A percentile compares a stretch with the other conserved stretches of the same genome.
Conservation (phyloP, 2,113 vertebrate species). For the Thamnaconus septentrionalis region DNA sequence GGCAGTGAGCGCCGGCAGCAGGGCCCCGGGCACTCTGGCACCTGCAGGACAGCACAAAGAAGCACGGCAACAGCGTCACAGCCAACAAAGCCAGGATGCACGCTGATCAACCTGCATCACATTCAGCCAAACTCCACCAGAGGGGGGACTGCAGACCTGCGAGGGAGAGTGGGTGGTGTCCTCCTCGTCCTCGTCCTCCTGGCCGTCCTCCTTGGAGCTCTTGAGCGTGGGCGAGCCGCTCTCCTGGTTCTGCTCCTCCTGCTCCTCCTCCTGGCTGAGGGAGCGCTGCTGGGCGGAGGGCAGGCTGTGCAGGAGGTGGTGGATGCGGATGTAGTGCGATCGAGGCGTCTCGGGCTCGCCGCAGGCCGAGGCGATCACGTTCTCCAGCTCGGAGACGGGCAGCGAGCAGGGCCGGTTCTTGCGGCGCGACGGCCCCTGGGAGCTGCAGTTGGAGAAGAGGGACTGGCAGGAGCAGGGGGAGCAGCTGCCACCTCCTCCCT, state of each 20-base stretch:
- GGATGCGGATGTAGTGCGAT: slow-evolving; percentile 95
- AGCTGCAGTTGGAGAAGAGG: slow-evolving; percentile 46
- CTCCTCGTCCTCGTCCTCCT: slow-evolving; percentile 75
- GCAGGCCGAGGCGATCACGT: slow-evolving; percentile 89
- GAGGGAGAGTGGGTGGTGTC: slow-evolving; percentile 69
- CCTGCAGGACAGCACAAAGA: slow-evolving; percentile 31
- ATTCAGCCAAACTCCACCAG: background rate
- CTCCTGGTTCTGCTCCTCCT: slow-evolving; percentile 5
- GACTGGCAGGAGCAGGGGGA: slow-evolving; percentile 64
- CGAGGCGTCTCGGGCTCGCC: slow-evolving; percentile 92
- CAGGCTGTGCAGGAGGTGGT: slow-evolving; percentile 93
- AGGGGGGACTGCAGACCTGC: slow-evolving; percentile 49
- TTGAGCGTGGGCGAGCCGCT: slow-evolving; percentile 39
- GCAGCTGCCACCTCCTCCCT: slow-evolving; percentile 13
- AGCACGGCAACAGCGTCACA: no score
- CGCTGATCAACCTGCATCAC: background rate
- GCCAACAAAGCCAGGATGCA: no score
- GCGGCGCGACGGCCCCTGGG: slow-evolving; percentile 65
- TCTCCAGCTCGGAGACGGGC: slow-evolving; percentile 94
- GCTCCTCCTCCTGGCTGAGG: slow-evolving; percentile 67
- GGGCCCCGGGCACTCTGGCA: slow-evolving; percentile 65
- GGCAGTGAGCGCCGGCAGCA: slow-evolving; percentile 73
- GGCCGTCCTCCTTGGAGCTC: slow-evolving; percentile 65
- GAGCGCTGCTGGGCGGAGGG: slow-evolving; percentile 83
- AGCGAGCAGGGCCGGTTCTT: slow-evolving; percentile 90